Base-by-base conservation (phyloP, 2,113 vertebrate species). In the Clinocottus analis region DNA sequence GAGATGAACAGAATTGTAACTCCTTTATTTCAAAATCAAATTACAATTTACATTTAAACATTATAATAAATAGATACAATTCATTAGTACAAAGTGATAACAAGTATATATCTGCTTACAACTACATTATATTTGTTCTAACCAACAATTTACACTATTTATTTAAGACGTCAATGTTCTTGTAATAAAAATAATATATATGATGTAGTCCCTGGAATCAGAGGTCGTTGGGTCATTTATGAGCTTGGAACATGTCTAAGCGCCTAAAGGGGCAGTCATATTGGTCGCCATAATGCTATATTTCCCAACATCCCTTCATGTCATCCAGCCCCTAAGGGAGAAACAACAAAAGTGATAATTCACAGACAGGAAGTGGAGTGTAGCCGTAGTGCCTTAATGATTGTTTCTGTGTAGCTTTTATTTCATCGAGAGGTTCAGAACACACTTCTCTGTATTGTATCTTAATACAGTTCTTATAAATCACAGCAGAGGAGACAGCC, bases 301-400 rank as follows among this genome's bases (percentile, higher is more conserved):
- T 49, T 77, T 74, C 64, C 73, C 60, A 67, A 23, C 69, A 72
- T 72, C 47, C 8, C 76, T 68, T 27, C 31, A 56, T 64, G 25
- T 79, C 31, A 23, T 41, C 21, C 29, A 76, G 65, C 49, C 67
- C 56, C 35, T 21, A 33, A 56, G 82, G 71, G 71, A 62, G 73
- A 43, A 62, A 71, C 73, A 71, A 70, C 69, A 56, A 53, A 82
- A 59, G 82, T 64, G 53, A 53, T 53, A 79, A 84, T 76, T 76
- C 27, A 53, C 63, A 21, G 41, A 72, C 49, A 70, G 59, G 35
- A 71, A 12, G 31, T 68, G 53, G 51, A 82, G 64, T 79, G 35
- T 13, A 73, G 37, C 29, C 2, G 0, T 17, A 17, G 23, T 19
- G 41, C 29, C 19, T 19, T 19, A 19, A 31, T 64, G 61, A 73